A percentile compares a stretch with the other conserved stretches of the same genome.
Evolutionary conservation across 2,113 vertebrate species (phyloP).

Genomic region (Pachyramphus minor): DNA sequence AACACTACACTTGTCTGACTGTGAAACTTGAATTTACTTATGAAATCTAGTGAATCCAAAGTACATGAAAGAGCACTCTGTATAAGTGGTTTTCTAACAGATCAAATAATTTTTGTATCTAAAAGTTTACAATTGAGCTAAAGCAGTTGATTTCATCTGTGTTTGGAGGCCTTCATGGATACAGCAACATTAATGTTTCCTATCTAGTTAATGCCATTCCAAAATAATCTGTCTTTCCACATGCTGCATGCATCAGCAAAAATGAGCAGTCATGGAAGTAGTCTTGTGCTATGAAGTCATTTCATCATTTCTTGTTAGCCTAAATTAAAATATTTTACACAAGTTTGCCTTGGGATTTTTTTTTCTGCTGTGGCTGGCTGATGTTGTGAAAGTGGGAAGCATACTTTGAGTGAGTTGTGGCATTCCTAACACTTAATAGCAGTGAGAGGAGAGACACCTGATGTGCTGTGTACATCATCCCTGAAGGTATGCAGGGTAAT

Average conservation of each 20-base stretch:
- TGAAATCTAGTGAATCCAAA: not conserved
- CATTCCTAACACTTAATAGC: not conserved
- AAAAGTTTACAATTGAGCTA: not conserved
- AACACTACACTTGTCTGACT: not conserved
- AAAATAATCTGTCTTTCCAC: not conserved
- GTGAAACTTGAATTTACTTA: not conserved
- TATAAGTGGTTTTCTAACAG: not conserved
- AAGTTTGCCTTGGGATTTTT: slow-evolving; percentile 18
- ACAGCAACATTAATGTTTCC: not conserved
- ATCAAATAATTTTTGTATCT: not conserved
- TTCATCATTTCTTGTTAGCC: not conserved
- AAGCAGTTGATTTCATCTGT: not conserved
- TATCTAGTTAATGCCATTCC: not conserved
- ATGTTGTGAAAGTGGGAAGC: not conserved
- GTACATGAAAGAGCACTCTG: not conserved
- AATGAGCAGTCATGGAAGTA: not conserved
- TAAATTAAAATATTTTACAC: slow-evolving; percentile 50
- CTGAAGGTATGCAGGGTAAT: not conserved
- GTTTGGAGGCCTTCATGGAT: not conserved
- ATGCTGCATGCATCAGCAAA: not conserved
- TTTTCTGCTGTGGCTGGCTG: not conserved
- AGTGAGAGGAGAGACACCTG: not conserved
- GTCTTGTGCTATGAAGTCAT: not conserved
- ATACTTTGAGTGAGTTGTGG: not conserved
- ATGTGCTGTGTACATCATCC: not conserved